Base-by-base conservation (phyloP, 2,797 vertebrate genomes). In the Mustela erminea region DNA sequence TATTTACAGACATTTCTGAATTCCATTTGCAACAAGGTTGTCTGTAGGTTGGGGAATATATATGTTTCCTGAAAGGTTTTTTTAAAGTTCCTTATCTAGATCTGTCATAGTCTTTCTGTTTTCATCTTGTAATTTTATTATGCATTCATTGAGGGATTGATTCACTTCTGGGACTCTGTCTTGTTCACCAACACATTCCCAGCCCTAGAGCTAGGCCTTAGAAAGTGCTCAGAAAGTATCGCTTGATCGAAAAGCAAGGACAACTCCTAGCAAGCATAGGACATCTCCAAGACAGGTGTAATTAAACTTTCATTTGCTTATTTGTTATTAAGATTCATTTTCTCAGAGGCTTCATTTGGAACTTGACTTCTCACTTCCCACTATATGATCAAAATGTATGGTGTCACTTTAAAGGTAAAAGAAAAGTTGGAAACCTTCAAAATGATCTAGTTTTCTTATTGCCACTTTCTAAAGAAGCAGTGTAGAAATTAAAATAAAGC, bases 301-400 rank as follows among this genome's bases (percentile, higher is more conserved):
- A 83, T 35, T 35, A 87, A 91, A 68, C 12, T 35, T 64, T 72
- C 3, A 12, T 52, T 87, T 64, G 46, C 2, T 72, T 38, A 4
- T 54, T 23, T 84, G 35, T 60, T 75, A 58, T 56, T 84, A 93
- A 92, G 64, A 90, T 68, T 87, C 43, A 62, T 66, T 88, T 85
- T 96, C 32, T 87, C 35, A 66, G 10, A 85, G 66, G 6, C 70
- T 91, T 82, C 41, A 95, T 85, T 93, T 86, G 64, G 74, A 96
- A 85, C n/a, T 7, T 20, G 46, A 88, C 25, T 81, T 94, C 46
- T 32, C 49, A 88, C 15, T 81, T 94, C 58, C 35, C 43, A 68
- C 21, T 66, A 13, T 4, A 27, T 1, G 20, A 54, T 84, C 21
- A 54, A 86, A 60, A 84, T 64, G 20, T 32, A 21, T 13, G 38